Percentiles rank a stretch among this genome's conserved stretches.
phyloP scores from a whole-genome alignment of 2,888 invertebrate species.

The Tiliacea citrago region DNA sequence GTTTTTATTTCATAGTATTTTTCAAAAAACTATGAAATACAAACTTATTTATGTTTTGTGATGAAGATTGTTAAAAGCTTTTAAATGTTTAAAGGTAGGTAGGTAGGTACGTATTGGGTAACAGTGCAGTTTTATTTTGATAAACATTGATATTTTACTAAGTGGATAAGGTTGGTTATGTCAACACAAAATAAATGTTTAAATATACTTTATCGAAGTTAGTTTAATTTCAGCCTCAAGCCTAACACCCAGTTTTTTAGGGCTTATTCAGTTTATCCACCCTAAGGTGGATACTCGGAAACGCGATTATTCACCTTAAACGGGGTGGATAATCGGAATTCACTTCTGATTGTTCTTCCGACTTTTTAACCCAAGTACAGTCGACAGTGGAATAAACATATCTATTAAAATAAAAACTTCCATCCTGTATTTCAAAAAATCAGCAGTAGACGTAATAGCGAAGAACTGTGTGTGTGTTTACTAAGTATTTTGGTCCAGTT shows the following conservation, averaged over 20 bases:
- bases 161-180: constrained; percentile 16
- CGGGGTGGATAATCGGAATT: too few species aligned
- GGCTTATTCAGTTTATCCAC: too few species aligned
- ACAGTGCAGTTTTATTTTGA: constrained; percentile 22
- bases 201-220: not conserved
- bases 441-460: too few species aligned
- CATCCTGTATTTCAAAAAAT: too few species aligned
- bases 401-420: too few species aligned
- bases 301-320: too few species aligned
- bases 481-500: too few species aligned
- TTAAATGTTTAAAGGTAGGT: not conserved
- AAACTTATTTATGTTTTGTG: not conserved
- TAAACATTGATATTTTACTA: constrained; percentile 14
- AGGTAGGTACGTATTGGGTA: not conserved
- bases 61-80: not conserved
- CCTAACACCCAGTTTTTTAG: not conserved
- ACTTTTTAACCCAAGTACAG: too few species aligned
- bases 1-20: not conserved
- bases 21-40: not conserved
- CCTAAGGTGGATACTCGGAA: too few species aligned
- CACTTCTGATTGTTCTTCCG: too few species aligned
- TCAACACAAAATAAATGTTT: constrained; percentile 26
- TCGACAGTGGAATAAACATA: too few species aligned
- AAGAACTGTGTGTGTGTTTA: too few species aligned
- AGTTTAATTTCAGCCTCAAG: constrained; percentile 11